Conservation (phyloP, 2,888 invertebrate genomes). For the Acronicta psi region DNA sequence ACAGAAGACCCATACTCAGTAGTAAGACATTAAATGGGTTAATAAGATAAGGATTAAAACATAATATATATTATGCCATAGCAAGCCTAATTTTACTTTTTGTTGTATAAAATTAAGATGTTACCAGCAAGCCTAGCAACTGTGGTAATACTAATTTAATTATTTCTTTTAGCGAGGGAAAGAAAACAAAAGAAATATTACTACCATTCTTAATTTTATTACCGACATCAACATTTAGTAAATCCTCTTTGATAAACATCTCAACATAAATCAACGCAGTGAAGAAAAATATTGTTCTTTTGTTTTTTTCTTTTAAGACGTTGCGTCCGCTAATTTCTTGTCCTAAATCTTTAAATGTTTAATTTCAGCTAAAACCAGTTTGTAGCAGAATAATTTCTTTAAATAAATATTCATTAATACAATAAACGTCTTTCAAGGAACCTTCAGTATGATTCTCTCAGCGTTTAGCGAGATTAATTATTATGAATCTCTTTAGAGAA, state of each 20-base stretch:
- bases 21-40: too few relatives aligned
- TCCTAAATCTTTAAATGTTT: slow-evolving; percentile 28
- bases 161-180: slow-evolving; percentile 4
- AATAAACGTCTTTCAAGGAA: slow-evolving; percentile 31
- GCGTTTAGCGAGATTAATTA: slow-evolving; percentile 43
- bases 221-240: slow-evolving; percentile 23
- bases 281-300: slow-evolving; percentile 23
- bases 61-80: too few relatives aligned
- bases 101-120: too few relatives aligned
- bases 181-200: slow-evolving; percentile 26
- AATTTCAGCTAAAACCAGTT: slow-evolving; percentile 28
- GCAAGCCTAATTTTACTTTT: too few relatives aligned
- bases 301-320: slow-evolving; percentile 20
- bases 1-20: too few relatives aligned
- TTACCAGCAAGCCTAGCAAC: too few relatives aligned
- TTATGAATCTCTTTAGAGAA: slow-evolving; percentile 29
- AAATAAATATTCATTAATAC: slow-evolving; percentile 50
- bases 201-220: slow-evolving; percentile 38
- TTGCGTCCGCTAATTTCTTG: slow-evolving; percentile 28
- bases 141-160: slow-evolving; percentile 12
- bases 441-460: slow-evolving; percentile 28
- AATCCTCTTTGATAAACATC: slow-evolving; percentile 18
- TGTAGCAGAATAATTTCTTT: slow-evolving; percentile 24
- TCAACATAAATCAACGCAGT: slow-evolving; percentile 25
- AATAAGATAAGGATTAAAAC: too few relatives aligned